Evolutionary conservation across 2,113 vertebrate genomes (phyloP).

Genomic region (Chlamydotis undulata): DNA sequence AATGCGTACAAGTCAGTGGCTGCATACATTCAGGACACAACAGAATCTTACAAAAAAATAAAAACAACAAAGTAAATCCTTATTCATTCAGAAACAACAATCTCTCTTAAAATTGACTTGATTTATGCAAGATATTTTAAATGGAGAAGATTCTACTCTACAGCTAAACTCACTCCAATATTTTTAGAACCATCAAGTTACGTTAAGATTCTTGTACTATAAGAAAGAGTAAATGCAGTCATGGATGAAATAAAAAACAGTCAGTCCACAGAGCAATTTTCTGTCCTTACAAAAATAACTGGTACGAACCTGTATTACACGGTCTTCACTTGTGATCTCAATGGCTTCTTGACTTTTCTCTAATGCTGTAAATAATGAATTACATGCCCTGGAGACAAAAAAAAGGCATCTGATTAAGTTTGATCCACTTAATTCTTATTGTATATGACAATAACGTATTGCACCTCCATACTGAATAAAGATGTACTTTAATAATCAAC

Average conservation of each 20-base stretch:
- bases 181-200: background rate
- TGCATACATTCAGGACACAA: background rate
- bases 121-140: background rate
- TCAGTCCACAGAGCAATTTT: background rate
- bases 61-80: background rate
- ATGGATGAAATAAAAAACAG: background rate
- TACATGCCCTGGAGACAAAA: constrained; percentile 84
- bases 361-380: constrained; percentile 93
- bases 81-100: background rate
- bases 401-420: background rate
- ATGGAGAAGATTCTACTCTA: background rate
- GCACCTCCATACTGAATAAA: background rate
- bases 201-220: background rate
- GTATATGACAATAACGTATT: background rate
- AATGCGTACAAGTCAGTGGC: background rate
- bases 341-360: constrained; percentile 98
- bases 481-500: background rate
- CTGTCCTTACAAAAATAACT: background rate
- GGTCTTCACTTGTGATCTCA: constrained; percentile 97
- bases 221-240: background rate
- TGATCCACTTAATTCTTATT: background rate
- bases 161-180: background rate
- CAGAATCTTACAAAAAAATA: background rate
- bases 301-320: constrained; percentile 91
- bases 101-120: background rate